These are phyloP conservation scores for Rhea pennata DNA, from an alignment of 2,113 vertebrate species.

Conservation along the genomic window DNA sequence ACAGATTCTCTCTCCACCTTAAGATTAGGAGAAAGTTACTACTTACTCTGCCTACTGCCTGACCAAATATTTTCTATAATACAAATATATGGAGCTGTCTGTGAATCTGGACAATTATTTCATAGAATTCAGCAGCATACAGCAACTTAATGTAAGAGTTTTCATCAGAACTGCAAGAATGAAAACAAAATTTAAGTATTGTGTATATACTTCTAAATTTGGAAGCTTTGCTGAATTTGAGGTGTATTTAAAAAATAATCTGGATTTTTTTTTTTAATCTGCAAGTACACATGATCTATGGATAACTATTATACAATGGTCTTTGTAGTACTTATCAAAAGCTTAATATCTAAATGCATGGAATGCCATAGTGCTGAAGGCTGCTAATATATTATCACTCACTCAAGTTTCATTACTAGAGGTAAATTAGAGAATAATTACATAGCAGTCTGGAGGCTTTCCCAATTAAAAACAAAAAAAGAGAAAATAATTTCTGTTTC, in stretches of 20 bases:
- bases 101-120: neutral
- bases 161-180: neutral
- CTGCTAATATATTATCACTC: neutral
- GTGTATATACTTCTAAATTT: neutral
- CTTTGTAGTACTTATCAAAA: neutral
- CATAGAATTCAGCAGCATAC: neutral
- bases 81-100: neutral
- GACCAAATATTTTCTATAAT: neutral
- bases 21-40: neutral
- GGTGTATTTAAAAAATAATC: neutral
- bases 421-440: neutral
- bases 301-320: neutral
- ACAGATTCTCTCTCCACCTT: neutral
- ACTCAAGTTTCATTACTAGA: neutral
- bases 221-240: neutral
- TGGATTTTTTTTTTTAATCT: neutral
- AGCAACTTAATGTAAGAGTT: neutral
- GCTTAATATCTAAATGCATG: neutral
- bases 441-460: neutral
- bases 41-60: neutral
- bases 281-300: neutral
- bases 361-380: neutral
- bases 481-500: neutral
- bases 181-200: neutral
- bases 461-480: neutral